Evolutionary conservation across 53 echinoderm and acorn worm genomes (phyloP), one percentile per base, ranked within the genome.

Genomic region (Mesocentrotus franciscanus): DNA sequence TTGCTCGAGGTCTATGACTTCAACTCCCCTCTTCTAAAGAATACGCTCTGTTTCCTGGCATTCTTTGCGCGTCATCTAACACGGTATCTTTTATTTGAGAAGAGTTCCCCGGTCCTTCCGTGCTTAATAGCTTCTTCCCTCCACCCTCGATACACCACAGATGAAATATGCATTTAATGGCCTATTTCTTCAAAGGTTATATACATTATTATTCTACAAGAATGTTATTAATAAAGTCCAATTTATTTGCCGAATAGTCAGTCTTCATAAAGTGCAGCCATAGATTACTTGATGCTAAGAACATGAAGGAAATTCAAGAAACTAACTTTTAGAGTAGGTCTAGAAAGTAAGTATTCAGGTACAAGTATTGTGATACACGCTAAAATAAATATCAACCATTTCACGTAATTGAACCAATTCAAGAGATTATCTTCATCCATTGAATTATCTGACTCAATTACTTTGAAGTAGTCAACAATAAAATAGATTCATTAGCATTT

Each of bases 41-140:
- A 42, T 42, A 81, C 81, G 81, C 81, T 42, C 81, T 42, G 81
- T 36, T 81, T 81, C 81, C 81, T 81, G 8, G 20, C 81, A 81
- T 81, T 81, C 22, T 33, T 39, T 81, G 81, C 81, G 81, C 36
- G 7, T 33, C 81, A 81, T 33, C 29, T 39, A 39, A 18, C 81
- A 20, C 42, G 36, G 17, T 20, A 20, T 81, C 42, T 33, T 33
- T 30, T 10, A 13, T 76, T 76, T 30, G 29, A 75, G 76, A 30
- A 35, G 18, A 22, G 8, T 33, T 81, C 33, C 18, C 8, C 42
- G 22, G 39, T 81, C 42, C 49, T 49, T 49, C 81, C 81, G 42
- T 8, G 17, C 42, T 18, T 18, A 39, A 39, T 81, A 36, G 1
- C 27, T 42, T 12, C 42, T 42, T 42, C 81, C 29, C 17, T 14